Percentiles rank a stretch among this genome's conserved stretches.
Evolutionary conservation across 2,888 invertebrate species (phyloP).

Genomic region (Blastobasis lacticolella): DNA sequence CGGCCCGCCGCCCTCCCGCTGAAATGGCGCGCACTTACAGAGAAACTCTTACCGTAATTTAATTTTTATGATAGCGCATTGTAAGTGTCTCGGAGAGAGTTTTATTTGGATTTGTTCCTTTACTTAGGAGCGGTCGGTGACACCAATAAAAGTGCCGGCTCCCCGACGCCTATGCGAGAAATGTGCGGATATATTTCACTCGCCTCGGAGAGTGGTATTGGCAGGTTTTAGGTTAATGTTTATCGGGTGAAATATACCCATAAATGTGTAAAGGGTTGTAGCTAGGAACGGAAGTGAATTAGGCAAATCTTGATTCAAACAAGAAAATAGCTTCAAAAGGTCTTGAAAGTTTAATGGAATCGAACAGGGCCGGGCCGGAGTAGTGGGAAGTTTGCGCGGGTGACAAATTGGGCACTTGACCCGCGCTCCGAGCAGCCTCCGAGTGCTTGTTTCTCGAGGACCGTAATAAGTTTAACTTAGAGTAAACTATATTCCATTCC

Average conservation of each 20-base stretch:
- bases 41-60: slow-evolving; percentile 68
- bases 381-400: slow-evolving; percentile 69
- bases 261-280: slow-evolving; percentile 3
- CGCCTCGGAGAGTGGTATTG: no score
- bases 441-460: slow-evolving; percentile 67
- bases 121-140: slow-evolving; percentile 30
- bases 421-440: slow-evolving; percentile 60
- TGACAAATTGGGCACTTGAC: slow-evolving; percentile 75
- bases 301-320: slow-evolving; percentile 67
- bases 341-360: slow-evolving; percentile 75
- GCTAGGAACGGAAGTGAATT: slow-evolving; percentile 50
- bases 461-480: slow-evolving; percentile 74
- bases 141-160: slow-evolving; percentile 8
- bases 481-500: slow-evolving; percentile 73
- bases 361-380: slow-evolving; percentile 61
- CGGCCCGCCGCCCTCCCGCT: slow-evolving; percentile 35
- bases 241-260: neutral
- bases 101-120: slow-evolving; percentile 49
- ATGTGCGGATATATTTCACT: no score
- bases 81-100: slow-evolving; percentile 56
- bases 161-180: no score
- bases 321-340: slow-evolving; percentile 71
- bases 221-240: no score
- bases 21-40: slow-evolving; percentile 66
- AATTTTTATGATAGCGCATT: slow-evolving; percentile 72